Base-by-base conservation (phyloP, 1,140 invertebrate genomes). In the Aphidius gifuensis region DNA sequence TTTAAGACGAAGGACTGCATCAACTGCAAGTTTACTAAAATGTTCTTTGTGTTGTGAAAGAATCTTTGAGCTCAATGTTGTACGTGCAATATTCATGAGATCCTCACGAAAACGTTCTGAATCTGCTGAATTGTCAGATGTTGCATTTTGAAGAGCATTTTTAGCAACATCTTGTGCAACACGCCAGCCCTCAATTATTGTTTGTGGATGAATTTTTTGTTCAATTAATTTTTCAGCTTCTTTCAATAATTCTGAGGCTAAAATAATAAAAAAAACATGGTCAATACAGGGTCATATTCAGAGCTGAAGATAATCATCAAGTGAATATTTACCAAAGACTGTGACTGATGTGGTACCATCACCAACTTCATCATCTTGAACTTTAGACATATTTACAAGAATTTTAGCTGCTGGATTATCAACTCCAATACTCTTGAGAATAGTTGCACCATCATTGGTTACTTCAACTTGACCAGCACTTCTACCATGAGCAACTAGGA, bases 361-460 rank as follows among this genome's bases (percentile, higher is more conserved):
- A 57, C 98, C 98, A 70, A 99, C 97, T 88, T 99, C 98, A 81
- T 97, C 95, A 84, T 99, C 98, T 79, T 99, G 97, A 7, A 97
- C 94, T 83, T 94, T 93, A 4, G 96, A 97, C 87, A 99, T 98
- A 68, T 99, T 95, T 21, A 99, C 95, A 40, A 99, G 83, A 74
- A 99, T 94, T 84, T 99, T 99, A 4, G 97, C 97, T 42, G 97
- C 97, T 55, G 98, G 96, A 83, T 99, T 99, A 77, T 99, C 97
- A 32, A 99, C 94, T 54, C 97, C 97, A 64, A 99, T 88, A 9
- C 92, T 89, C 79, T 96, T 96, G 49, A 99, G 82, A 76, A 99
- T 99, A 6, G 98, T 99, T 9, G 98, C 98, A 62, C 98, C 98
- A 84, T 99, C 98, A 83, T 99, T 99, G 45, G 98, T 99, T 6